Conservation (phyloP, 53 echinoderm and acorn worm genomes). For the Henricia sp. region DNA sequence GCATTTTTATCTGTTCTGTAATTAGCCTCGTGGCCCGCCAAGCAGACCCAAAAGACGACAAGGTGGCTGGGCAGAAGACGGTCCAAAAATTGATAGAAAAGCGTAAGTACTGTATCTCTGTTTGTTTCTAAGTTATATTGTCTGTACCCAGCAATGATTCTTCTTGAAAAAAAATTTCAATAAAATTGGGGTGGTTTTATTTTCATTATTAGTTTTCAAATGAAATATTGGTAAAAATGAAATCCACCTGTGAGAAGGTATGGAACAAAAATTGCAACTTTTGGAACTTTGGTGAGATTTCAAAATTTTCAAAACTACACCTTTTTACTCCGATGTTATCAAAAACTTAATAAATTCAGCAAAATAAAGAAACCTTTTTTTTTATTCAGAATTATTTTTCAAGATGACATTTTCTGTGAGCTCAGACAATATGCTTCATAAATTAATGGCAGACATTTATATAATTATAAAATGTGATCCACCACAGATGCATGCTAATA, state of each 20-base stretch:
- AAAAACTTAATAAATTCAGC: too few species aligned
- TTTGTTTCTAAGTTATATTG: not conserved
- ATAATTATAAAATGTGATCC: too few species aligned
- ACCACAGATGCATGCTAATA: too few species aligned
- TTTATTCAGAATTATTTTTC: not conserved
- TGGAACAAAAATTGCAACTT: too few species aligned
- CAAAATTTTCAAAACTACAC: too few species aligned
- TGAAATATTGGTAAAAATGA: too few species aligned
- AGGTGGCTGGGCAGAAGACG: constrained; percentile 96
- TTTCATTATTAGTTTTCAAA: too few species aligned
- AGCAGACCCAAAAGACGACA: constrained; percentile 87
- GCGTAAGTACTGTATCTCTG: constrained; percentile 49
- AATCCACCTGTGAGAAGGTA: too few species aligned
- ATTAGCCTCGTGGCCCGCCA: constrained; percentile 61
- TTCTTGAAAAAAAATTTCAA: not conserved
- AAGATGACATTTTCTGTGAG: not conserved
- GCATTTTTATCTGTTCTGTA: not conserved
- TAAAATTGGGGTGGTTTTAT: too few species aligned
- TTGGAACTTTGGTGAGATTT: too few species aligned
- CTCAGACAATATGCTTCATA: too few species aligned
- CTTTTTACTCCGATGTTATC: not conserved
- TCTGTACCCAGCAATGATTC: not conserved
- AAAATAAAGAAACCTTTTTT: not conserved
- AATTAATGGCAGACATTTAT: too few species aligned
- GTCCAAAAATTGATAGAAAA: constrained; percentile 63